Evolutionary conservation across 2,113 vertebrate species (phyloP).

Genomic region (Nothobranchius kuhntae): DNA sequence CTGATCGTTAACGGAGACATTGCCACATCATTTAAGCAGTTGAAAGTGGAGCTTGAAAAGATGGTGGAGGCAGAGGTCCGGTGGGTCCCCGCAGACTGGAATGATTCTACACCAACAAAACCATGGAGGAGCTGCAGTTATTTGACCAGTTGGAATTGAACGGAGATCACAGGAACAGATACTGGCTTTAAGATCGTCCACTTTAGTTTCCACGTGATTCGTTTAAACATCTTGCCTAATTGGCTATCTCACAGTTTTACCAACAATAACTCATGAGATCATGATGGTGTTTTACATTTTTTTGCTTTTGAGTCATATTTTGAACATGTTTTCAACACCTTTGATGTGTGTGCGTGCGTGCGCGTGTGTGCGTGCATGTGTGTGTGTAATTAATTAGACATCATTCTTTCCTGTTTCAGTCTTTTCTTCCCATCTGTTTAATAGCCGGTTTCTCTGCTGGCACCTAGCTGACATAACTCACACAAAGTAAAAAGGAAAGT

Average conservation of each 20-base stretch:
- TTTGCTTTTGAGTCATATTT: conserved; percentile 17
- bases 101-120: conserved; percentile 69
- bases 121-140: conserved; percentile 41
- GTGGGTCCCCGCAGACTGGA: conserved; percentile 90
- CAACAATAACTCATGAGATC: no score
- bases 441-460: conserved; percentile 52
- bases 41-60: conserved; percentile 84
- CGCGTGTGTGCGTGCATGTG: neutral
- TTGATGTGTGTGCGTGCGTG: no score
- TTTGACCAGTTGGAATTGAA: conserved; percentile 53
- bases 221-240: no score
- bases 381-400: conserved; percentile 33
- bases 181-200: no score
- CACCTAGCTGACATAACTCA: conserved; percentile 57
- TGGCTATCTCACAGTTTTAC: no score
- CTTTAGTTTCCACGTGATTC: no score
- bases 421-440: conserved; percentile 18
- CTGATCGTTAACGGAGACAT: conserved; percentile 90
- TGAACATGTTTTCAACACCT: conserved; percentile 7
- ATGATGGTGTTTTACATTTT: no score
- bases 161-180: neutral
- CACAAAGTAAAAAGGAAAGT: conserved; percentile 29
- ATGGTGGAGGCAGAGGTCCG: conserved; percentile 79
- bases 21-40: conserved; percentile 81
- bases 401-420: conserved; percentile 21